Evolutionary conservation across 2,888 invertebrate species (phyloP), one percentile per base, ranked within the genome.

Genomic region (Tineola bisselliella): DNA sequence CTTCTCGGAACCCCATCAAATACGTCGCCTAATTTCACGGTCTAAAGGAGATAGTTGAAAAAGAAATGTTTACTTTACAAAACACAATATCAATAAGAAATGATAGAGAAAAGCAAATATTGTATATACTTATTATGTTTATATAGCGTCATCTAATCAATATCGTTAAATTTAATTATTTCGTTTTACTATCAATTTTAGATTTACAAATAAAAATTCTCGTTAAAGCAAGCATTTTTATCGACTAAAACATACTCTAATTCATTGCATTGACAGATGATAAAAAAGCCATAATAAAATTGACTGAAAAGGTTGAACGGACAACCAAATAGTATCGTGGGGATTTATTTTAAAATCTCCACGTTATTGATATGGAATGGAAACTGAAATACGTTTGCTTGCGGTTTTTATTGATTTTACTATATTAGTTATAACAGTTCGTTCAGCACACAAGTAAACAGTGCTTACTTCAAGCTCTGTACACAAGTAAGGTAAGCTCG

Each of bases 1-100:
- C 74, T 75, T 74, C 75, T 73, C 74, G 74, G 72, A 66, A 66
- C 66, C 67, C 70, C 69, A 70, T 73, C 70, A 54, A 54, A 54
- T 54, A 54, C n/a, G 54, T 25, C 19, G 17, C 48, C 48, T 13
- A 48, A 48, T 48, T 48, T 48, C 48, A 48, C 48, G 48, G 48
- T 48, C 48, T 17, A 17, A 48, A n/a, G 10, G 17, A 17, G 17
- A 48, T 48, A 10, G 48, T 48, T 13, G 48, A 3, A n/a, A 48
- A n/a, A 38, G 10, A 54, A 54, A 25, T 25, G 25, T 54, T 54
- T 54, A 54, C 54, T 54, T 54, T 18, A 25, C 25, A 54, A 54
- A 54, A 54, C n/a, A 54, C 25, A 54, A 54, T 54, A 25, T 54
- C 54, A 54, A 54, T 54, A 17, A 25, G 11, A 54, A 38, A 2